phyloP scores from a whole-genome alignment of 2,113 vertebrate genomes.

The Bucco capensis region DNA sequence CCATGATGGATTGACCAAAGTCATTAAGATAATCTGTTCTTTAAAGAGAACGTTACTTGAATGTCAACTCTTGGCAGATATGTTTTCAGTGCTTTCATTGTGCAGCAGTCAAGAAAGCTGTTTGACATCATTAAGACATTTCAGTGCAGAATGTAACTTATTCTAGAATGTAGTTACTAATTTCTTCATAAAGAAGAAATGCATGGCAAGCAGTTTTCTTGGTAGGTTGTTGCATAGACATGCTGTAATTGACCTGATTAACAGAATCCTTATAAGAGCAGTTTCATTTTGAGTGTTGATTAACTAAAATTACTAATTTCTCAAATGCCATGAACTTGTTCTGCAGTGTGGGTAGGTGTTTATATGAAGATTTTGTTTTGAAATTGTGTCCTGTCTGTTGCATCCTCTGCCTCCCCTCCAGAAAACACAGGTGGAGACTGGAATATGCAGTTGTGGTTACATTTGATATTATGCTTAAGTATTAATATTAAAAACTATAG shows the following conservation, averaged over 20 bases:
- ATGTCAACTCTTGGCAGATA: background rate
- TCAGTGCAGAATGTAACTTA: background rate
- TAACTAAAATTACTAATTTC: background rate
- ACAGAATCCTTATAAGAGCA: background rate
- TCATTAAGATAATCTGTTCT: background rate
- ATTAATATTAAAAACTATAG: background rate
- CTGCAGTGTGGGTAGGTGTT: background rate
- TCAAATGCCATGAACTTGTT: background rate
- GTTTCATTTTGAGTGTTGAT: background rate
- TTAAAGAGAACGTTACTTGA: background rate
- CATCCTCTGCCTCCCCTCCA: background rate
- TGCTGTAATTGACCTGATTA: background rate
- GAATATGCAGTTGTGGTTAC: background rate
- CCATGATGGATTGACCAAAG: background rate
- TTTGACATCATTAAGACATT: background rate
- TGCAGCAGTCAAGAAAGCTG: background rate
- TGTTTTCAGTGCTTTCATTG: background rate
- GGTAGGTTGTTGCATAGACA: background rate
- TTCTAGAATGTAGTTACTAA: background rate
- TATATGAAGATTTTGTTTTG: background rate
- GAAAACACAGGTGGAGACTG: no score
- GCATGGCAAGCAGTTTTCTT: background rate
- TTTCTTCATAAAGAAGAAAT: background rate
- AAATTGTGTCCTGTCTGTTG: fast-evolving
- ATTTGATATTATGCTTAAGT: background rate